These are phyloP conservation scores for Isoperla grammatica DNA, from an alignment of 2,888 invertebrate species.

Conservation along the genomic window DNA sequence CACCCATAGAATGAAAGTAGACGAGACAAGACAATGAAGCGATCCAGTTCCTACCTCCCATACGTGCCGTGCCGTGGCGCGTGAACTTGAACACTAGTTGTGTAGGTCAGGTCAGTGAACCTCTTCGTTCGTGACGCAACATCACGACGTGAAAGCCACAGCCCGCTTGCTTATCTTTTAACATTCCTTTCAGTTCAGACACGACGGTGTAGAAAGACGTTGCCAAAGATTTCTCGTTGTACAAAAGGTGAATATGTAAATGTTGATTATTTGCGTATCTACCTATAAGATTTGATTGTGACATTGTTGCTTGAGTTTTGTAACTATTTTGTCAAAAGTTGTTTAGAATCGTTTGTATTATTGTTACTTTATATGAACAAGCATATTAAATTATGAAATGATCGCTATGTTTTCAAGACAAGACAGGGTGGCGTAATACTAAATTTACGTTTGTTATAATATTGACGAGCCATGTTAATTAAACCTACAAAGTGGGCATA, in stretches of 20 bases:
- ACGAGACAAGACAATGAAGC: too few species aligned
- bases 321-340: too few species aligned
- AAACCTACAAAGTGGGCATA: not conserved
- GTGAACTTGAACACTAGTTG: conserved; percentile 24
- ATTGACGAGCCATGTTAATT: not conserved
- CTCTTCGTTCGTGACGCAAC: conserved; percentile 10
- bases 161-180: too few species aligned
- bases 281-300: too few species aligned
- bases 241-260: not conserved
- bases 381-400: too few species aligned
- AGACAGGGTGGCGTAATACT: too few species aligned
- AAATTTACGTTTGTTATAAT: not conserved
- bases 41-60: not conserved
- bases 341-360: too few species aligned
- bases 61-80: not conserved
- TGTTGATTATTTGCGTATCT: not conserved
- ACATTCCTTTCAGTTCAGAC: not conserved
- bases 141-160: conserved; percentile 9
- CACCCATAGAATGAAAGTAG: too few species aligned
- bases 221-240: not conserved
- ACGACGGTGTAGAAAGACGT: too few species aligned
- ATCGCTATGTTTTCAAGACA: too few species aligned
- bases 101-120: conserved; percentile 26
- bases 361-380: too few species aligned
- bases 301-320: too few species aligned